These are phyloP conservation scores for Caretta caretta DNA, from an alignment of 2,113 vertebrate species.

Conservation along the genomic window DNA sequence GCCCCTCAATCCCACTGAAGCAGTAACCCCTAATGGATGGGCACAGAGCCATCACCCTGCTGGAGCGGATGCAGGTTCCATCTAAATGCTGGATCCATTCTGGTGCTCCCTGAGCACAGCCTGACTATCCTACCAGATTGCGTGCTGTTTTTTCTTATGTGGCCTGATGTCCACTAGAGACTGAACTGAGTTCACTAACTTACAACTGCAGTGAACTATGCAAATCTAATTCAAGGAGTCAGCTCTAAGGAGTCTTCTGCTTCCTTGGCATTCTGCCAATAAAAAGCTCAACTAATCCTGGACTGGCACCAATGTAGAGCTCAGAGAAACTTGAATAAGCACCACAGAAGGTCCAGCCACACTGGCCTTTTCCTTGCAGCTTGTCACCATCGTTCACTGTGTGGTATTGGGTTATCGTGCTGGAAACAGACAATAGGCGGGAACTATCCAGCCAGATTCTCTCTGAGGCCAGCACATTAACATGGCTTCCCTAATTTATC, in stretches of 20 bases:
- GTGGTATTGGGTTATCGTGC: accelerated
- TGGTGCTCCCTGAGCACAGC: accelerated
- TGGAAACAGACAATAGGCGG: neutral
- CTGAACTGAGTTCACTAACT: neutral
- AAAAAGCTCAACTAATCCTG: neutral
- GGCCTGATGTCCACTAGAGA: neutral
- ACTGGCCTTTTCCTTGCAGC: accelerated
- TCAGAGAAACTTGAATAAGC: neutral
- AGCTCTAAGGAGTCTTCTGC: accelerated
- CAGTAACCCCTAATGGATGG: accelerated
- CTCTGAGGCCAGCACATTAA: neutral
- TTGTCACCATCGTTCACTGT: accelerated
- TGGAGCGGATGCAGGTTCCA: neutral
- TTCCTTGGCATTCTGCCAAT: neutral
- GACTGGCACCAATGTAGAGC: neutral
- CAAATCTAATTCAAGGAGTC: neutral
- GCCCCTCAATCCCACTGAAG: accelerated
- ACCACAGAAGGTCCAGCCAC: accelerated
- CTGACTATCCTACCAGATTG: neutral
- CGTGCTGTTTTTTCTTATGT: neutral
- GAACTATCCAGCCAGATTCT: accelerated
- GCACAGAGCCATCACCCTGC: neutral
- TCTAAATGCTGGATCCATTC: neutral
- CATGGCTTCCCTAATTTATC: neutral
- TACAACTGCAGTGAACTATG: neutral